Percentiles rank a stretch among this genome's conserved stretches.
Conservation (phyloP, 2,888 invertebrate species). For the Punctoribates punctum region DNA sequence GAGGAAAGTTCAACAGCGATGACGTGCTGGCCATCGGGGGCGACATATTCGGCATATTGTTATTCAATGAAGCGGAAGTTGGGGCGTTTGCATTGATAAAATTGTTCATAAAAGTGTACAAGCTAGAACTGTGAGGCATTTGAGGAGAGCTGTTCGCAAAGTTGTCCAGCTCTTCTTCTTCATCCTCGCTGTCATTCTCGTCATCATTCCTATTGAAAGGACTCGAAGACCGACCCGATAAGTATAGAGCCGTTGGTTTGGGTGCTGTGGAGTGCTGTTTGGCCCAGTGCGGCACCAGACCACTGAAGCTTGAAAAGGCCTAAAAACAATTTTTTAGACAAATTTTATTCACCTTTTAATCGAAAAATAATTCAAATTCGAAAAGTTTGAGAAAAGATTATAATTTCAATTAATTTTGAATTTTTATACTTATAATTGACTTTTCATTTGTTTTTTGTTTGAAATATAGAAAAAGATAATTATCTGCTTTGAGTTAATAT, state of each 20-base stretch:
- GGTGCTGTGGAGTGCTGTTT: slow-evolving; percentile 59
- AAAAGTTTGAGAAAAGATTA: neutral
- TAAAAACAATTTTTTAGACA: slow-evolving; percentile 48
- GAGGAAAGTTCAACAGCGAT: neutral
- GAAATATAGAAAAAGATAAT: neutral
- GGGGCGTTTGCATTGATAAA: slow-evolving; percentile 35
- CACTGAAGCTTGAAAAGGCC: slow-evolving; percentile 69
- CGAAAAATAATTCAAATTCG: neutral
- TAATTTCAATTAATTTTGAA: too few relatives aligned
- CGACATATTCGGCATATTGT: neutral
- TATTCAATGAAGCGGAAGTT: slow-evolving; percentile 27
- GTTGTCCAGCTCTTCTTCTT: neutral
- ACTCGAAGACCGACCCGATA: slow-evolving; percentile 40
- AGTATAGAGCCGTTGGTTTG: slow-evolving; percentile 47
- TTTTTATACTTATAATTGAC: too few relatives aligned
- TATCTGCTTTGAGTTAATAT: neutral
- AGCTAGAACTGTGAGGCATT: slow-evolving; percentile 21
- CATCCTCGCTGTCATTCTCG: neutral
- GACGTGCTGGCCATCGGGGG: neutral
- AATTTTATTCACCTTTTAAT: neutral
- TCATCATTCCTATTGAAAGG: neutral
- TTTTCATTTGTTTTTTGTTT: neutral
- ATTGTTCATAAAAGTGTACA: slow-evolving; percentile 39
- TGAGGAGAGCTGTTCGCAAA: neutral
- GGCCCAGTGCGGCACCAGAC: slow-evolving; percentile 65